Conservation (phyloP, 2,888 invertebrate genomes). For the Cosmia pyralina region DNA sequence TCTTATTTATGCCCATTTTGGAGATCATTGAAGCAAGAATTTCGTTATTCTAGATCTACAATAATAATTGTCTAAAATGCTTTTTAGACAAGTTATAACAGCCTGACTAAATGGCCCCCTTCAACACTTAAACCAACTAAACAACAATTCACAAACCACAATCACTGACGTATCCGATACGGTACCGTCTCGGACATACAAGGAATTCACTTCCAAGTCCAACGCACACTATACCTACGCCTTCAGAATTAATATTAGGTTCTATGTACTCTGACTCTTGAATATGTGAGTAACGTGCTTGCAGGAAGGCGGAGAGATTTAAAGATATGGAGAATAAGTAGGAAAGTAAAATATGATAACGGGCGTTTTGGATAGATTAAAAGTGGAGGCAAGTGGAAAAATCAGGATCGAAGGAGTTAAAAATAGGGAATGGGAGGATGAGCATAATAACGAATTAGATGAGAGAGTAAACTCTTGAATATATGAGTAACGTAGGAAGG, state of each 20-base stretch:
- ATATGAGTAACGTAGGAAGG: constrained; percentile 40
- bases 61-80: background rate
- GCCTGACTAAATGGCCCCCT: background rate
- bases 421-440: no score
- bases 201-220: constrained; percentile 36
- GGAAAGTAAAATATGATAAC: constrained; percentile 2
- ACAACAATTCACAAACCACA: constrained; percentile 3
- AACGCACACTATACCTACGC: constrained; percentile 38
- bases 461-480: constrained; percentile 10
- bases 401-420: background rate
- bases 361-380: no score
- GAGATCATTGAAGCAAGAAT: background rate
- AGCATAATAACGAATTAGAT: background rate
- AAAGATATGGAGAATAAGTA: constrained; percentile 22
- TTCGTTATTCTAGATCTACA: background rate
- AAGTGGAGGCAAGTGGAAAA: background rate
- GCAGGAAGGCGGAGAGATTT: constrained; percentile 49
- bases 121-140: background rate
- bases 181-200: constrained; percentile 36
- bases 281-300: constrained; percentile 35
- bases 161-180: constrained; percentile 28
- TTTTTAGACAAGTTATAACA: background rate
- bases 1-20: background rate
- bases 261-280: constrained; percentile 36
- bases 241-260: constrained; percentile 54